Percentiles rank a stretch among this genome's conserved stretches.
phyloP scores from a whole-genome alignment of 2,797 vertebrate species.

The Argyrosomus regius region DNA sequence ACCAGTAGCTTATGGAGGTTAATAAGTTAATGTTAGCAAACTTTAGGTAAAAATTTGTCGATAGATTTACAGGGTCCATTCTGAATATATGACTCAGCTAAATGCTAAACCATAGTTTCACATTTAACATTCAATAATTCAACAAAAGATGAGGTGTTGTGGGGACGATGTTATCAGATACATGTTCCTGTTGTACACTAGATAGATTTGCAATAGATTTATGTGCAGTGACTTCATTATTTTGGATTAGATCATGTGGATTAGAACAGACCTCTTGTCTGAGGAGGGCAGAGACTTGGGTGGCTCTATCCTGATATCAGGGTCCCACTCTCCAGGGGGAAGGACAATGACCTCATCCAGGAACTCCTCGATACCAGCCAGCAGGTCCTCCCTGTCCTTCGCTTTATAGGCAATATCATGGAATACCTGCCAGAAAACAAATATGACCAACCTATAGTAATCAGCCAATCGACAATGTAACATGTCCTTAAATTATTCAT shows the following conservation, averaged over 20 bases:
- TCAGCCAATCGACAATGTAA: constrained; percentile 7
- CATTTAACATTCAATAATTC: too few relatives aligned
- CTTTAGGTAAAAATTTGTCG: neutral
- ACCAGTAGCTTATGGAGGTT: neutral
- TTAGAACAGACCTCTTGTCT: constrained; percentile 92
- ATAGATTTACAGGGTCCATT: too few relatives aligned
- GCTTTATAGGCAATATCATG: constrained; percentile 99
- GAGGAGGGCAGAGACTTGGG: constrained; percentile 96
- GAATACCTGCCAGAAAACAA: constrained; percentile 88
- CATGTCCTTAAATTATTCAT: constrained; percentile 1
- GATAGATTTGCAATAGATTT: constrained; percentile 8
- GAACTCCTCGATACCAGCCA: constrained; percentile 98
- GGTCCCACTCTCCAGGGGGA: constrained; percentile 98
- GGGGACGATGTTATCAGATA: neutral
- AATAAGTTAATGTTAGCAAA: neutral
- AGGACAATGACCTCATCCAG: constrained; percentile 98
- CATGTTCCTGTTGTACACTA: neutral
- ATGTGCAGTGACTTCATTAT: constrained; percentile 17
- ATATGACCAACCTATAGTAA: constrained; percentile 7
- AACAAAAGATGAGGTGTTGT: neutral
- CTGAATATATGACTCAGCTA: too few relatives aligned
- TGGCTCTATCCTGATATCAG: constrained; percentile 97
- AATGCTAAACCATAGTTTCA: neutral
- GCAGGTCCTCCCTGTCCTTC: constrained; percentile 93
- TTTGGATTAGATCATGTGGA: constrained; percentile 11